Conservation (phyloP, 2,113 vertebrate species). For the Columbina picui region DNA sequence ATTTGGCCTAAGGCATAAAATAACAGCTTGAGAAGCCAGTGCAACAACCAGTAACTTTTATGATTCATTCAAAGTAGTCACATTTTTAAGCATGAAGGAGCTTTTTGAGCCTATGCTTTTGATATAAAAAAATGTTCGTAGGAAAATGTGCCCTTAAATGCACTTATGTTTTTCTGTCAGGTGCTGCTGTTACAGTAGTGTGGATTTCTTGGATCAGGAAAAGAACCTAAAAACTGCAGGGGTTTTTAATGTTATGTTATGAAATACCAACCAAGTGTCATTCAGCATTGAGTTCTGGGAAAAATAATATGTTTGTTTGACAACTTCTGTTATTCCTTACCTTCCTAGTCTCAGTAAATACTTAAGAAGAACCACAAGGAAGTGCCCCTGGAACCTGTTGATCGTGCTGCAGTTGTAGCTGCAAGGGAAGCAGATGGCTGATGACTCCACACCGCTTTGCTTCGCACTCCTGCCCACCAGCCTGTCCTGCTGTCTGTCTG, state of each 20-base stretch:
- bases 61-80: slow-evolving; percentile 32
- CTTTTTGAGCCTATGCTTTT: neutral
- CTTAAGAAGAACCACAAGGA: neutral
- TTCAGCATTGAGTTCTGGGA: neutral
- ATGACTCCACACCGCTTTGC: neutral
- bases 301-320: neutral
- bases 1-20: slow-evolving; percentile 33
- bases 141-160: neutral
- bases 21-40: slow-evolving; percentile 47
- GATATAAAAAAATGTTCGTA: neutral
- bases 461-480: neutral
- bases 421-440: neutral
- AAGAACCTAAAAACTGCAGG: neutral
- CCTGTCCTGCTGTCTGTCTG: neutral
- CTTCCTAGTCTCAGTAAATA: neutral
- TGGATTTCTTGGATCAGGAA: neutral
- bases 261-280: neutral
- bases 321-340: neutral
- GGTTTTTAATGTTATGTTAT: neutral
- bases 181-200: neutral
- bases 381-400: neutral
- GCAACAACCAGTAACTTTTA: neutral
- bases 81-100: neutral
- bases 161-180: neutral
- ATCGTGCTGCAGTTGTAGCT: neutral